Percentiles rank a stretch among this genome's conserved stretches.
Evolutionary conservation across 2,888 invertebrate species (phyloP).

Genomic region (Ectemnius cavifrons): DNA sequence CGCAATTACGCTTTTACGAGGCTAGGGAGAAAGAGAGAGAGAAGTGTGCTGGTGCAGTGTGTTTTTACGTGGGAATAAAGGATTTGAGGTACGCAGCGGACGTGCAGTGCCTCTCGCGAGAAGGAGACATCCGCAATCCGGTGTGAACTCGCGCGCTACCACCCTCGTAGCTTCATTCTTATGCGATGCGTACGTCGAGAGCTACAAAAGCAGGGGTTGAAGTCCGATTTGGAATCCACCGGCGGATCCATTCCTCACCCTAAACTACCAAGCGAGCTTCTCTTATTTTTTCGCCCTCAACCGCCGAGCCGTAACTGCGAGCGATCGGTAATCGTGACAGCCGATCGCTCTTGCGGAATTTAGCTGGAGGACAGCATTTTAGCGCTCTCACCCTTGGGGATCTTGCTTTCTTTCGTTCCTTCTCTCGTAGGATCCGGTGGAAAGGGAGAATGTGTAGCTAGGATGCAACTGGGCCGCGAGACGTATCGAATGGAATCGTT

Average conservation of each 20-base stretch:
- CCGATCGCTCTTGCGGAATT: constrained; percentile 59
- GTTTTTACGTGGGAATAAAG: too few species aligned
- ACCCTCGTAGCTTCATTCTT: constrained; percentile 24
- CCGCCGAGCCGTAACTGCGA: constrained; percentile 42
- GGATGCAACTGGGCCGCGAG: too few species aligned
- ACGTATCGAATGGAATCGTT: too few species aligned
- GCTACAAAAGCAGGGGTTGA: constrained; percentile 37
- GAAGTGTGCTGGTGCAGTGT: too few species aligned
- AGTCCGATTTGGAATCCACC: constrained; percentile 38
- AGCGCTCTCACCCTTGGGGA: neutral
- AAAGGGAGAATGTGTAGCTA: too few species aligned
- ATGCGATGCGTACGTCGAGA: constrained; percentile 27
- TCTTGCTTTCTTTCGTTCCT: constrained; percentile 17
- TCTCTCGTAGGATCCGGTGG: constrained; percentile 9
- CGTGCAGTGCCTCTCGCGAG: too few species aligned
- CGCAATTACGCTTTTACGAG: too few species aligned
- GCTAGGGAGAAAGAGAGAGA: too few species aligned
- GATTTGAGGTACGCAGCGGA: too few species aligned
- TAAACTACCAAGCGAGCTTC: constrained; percentile 22
- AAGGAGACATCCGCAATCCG: constrained; percentile 25
- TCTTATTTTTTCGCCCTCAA: constrained; percentile 50
- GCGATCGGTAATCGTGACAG: constrained; percentile 63
- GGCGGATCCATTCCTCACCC: constrained; percentile 59
- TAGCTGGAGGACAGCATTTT: constrained; percentile 55
- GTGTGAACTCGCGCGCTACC: constrained; percentile 5